Conservation (phyloP, 2,888 invertebrate genomes). For the Stenodera caucasica region DNA sequence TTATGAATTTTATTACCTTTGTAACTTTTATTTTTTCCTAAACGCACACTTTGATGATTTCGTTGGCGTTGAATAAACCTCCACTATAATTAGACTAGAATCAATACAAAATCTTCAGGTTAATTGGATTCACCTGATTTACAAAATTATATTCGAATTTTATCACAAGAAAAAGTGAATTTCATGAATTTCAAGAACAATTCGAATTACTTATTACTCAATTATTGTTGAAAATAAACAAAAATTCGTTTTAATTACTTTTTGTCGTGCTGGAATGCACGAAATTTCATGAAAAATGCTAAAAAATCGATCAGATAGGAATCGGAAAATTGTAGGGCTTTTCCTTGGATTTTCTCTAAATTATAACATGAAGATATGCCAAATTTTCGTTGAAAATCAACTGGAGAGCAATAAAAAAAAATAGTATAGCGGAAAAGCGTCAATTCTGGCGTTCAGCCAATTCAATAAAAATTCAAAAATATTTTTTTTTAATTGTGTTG, state of each 20-base stretch:
- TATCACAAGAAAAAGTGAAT: no score
- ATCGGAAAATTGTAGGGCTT: not conserved
- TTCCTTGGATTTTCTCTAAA: not conserved
- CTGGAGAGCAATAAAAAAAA: no score
- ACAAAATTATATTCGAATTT: not conserved
- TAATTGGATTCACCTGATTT: not conserved
- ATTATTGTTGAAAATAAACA: no score
- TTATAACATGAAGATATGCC: not conserved
- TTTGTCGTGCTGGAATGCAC: not conserved
- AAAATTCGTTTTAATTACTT: not conserved
- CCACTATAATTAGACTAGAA: not conserved
- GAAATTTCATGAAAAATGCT: not conserved
- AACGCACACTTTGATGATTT: not conserved
- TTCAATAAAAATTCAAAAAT: no score
- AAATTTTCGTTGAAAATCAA: not conserved
- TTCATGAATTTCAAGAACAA: no score
- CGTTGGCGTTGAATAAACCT: no score
- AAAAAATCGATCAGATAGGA: not conserved
- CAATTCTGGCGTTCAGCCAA: no score
- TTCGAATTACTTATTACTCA: no score
- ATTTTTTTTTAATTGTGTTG: no score
- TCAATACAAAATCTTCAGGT: not conserved
- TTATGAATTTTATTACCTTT: constrained; percentile 10
- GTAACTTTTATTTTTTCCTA: no score
- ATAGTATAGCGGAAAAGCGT: no score